Evolutionary conservation across 2,797 vertebrate genomes (phyloP), one percentile per base, ranked within the genome.

Genomic region (Toxotes lorentzi): DNA sequence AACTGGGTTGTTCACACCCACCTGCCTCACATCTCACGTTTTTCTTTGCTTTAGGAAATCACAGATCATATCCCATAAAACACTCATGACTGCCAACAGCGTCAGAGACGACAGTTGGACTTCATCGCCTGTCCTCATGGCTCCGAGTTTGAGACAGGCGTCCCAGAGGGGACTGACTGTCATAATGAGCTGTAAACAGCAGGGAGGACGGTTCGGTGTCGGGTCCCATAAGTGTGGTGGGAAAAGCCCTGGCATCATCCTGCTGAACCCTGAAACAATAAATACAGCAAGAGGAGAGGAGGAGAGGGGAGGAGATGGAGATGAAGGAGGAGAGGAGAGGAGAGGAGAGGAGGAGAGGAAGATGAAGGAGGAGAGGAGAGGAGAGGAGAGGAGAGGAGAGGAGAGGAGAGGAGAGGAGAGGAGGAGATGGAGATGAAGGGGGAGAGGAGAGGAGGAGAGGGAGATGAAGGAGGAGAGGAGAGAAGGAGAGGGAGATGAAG

Each of bases 191-290:
- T 73, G 73, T 91, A 94, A 93, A 91, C 90, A 91, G 64, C 51
- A 77, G 68, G 77, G 75, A 65, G 81, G 81, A 73, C 59, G 63
- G 56, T 59, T 79, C 73, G 6, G 69, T 73, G 81, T 83, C 81
- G 85, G 74, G 83, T 88, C 82, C 85, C 83, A 82, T 66, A 84
- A 86, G 83, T 82, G 86, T 89, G 86, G 82, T 92, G 93, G 91
- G 92, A 94, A 93, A 86, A 89, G 89, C 84, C 73, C 56, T 79
- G 3, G 51, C 79, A 68, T 91, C 85, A 83, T 78, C 74, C 73
- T 73, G 78, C 60, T 8, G 2, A 80, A 67, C 34, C 24, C 35
- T 50, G 16, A 66, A 81, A 85, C 83, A 90, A 88, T 85, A 92
- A 94, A 91, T 86, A 88, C 34, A 78, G 45, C 40, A 51, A 27